Percentiles rank a stretch among this genome's conserved stretches.
These are phyloP conservation scores for Cisticola juncidis DNA, from an alignment of 2,113 vertebrate genomes.

Conservation along the genomic window DNA sequence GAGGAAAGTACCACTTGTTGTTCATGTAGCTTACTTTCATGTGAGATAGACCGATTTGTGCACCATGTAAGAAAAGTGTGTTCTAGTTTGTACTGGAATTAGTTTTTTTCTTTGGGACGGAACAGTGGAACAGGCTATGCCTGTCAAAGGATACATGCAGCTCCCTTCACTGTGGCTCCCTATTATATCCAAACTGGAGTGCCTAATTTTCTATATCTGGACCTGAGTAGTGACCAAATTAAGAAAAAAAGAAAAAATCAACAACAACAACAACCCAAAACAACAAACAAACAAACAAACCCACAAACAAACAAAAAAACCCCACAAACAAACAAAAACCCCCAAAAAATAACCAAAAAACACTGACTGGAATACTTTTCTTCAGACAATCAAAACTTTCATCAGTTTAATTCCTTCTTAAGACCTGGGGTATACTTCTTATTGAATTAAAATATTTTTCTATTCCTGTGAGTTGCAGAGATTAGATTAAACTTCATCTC, in stretches of 20 bases:
- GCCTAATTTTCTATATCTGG: background rate
- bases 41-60: background rate
- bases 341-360: too few relatives aligned
- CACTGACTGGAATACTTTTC: background rate
- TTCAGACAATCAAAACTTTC: background rate
- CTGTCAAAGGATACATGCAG: background rate
- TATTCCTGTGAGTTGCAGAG: background rate
- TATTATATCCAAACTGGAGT: accelerated
- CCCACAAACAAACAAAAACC: background rate
- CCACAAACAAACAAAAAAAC: background rate
- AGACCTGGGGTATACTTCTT: background rate
- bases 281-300: too few relatives aligned
- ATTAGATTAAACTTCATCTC: background rate
- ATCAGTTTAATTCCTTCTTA: background rate
- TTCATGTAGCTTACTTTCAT: background rate
- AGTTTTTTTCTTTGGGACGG: background rate
- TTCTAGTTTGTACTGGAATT: background rate
- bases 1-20: background rate
- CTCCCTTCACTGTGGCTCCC: background rate
- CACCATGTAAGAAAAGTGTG: background rate
- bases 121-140: background rate
- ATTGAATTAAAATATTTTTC: background rate
- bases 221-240: background rate
- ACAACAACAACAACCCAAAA: too few relatives aligned
- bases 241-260: background rate